These are phyloP conservation scores for Procapra przewalskii DNA, from an alignment of 2,113 vertebrate genomes.

Conservation along the genomic window DNA sequence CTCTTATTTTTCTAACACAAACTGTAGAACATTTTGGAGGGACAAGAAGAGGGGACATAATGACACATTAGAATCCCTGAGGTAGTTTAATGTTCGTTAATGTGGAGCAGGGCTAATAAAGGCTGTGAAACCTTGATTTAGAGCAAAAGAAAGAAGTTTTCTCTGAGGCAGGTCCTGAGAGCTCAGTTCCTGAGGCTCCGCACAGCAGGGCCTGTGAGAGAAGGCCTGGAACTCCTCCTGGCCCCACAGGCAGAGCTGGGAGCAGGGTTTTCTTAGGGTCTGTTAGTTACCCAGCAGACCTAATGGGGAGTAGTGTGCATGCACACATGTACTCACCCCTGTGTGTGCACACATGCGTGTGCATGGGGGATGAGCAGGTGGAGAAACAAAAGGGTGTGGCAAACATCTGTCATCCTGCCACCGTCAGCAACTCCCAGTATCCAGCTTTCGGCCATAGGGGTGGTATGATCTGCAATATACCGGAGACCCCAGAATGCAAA, in stretches of 20 bases:
- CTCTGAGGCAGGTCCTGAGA: background rate
- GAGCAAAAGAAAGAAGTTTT: background rate
- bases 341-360: background rate
- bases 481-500: background rate
- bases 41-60: background rate
- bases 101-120: background rate
- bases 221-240: background rate
- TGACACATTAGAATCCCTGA: background rate
- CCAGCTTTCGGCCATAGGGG: background rate
- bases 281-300: background rate
- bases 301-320: background rate
- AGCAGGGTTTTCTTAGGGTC: background rate
- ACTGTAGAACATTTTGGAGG: background rate
- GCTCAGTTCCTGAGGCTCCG: background rate
- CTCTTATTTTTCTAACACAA: background rate
- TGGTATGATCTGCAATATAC: background rate
- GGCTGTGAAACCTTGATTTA: background rate
- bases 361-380: background rate
- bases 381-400: background rate
- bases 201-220: background rate
- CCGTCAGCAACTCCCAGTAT: background rate
- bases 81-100: background rate
- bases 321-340: background rate
- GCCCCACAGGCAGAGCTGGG: background rate
- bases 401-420: background rate